Base-by-base conservation (phyloP, 2,113 vertebrate species). In the Austrofundulus limnaeus region DNA sequence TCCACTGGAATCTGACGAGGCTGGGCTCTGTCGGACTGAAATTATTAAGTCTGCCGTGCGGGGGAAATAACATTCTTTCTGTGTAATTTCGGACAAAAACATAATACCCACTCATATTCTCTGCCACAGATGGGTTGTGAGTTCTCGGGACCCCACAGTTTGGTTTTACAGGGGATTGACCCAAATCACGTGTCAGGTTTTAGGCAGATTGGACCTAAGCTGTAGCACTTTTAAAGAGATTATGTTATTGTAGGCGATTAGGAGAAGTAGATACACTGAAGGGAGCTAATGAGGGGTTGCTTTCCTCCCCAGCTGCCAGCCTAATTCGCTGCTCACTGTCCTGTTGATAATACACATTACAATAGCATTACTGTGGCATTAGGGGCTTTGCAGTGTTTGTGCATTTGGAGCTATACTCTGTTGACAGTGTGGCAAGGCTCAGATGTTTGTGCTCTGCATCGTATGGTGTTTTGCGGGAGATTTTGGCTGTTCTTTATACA, bases 231-330 rank as follows among this genome's bases (percentile, higher is more conserved):
- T 88, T 90, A 88, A 89, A 87, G 80, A 87, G 90, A 93, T 92
- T 89, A 92, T 79, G 77, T 82, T 89, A 89, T 91, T 92, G 84
- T 86, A 84, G 78, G 81, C 67, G 91, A 91, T 91, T 92, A 90
- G 75, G 73, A 80, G 81, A 87, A 87, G 87, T 74, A 88, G 87
- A 90, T 89, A 88, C 86, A 87, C 80, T 86, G 75, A 77, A 70
- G 72, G 67, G 61, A 87, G 86, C 85, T 90, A 91, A 91, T 88
- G 83, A 92, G 81, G 81, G 83, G 77, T 41, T 80, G 79, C 72
- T 77, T 76, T 81, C 86, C 80, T 79, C 78, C 80, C 83, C 81
- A 85, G 73, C 77, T 85, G 81, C 84, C 80, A 70, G 73, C 66
- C 74, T 86, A 86, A 84, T 81, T 83, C 83, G 67, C 64, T 75